Percentiles rank a stretch among this genome's conserved stretches.
These are phyloP conservation scores for Rhopalosiphum maidis DNA, from an alignment of 1,140 invertebrate genomes.

Conservation along the genomic window DNA sequence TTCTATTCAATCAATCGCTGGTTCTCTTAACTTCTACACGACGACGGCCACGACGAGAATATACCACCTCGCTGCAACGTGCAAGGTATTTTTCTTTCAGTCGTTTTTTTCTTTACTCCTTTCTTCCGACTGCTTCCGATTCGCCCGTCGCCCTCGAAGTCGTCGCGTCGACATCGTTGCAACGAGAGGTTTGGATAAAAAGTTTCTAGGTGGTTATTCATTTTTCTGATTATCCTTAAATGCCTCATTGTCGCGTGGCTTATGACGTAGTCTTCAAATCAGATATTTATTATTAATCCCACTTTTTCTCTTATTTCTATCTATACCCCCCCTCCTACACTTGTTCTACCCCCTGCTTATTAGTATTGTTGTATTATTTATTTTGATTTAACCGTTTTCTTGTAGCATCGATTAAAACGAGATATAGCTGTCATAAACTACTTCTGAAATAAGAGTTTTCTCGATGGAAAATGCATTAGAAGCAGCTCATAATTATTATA, in stretches of 20 bases:
- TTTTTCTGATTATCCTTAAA: background rate
- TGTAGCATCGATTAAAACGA: background rate
- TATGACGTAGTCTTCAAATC: background rate
- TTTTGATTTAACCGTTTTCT: background rate
- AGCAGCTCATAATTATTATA: background rate
- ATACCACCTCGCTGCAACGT: background rate
- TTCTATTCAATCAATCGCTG: background rate
- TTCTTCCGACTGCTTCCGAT: background rate
- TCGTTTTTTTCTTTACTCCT: background rate
- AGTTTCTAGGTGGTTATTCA: background rate
- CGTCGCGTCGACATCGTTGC: background rate
- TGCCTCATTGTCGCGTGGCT: background rate
- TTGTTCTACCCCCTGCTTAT: background rate
- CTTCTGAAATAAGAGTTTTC: background rate
- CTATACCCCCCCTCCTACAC: background rate
- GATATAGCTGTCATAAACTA: background rate
- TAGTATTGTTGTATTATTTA: background rate
- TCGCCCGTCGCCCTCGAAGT: rapidly evolving
- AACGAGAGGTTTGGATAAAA: background rate
- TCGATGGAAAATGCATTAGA: background rate
- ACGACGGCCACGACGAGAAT: background rate
- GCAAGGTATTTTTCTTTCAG: background rate
- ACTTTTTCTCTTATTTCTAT: background rate
- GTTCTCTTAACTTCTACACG: background rate
- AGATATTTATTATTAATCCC: background rate